Evolutionary conservation across 1,140 invertebrate genomes (phyloP).

Genomic region (Drosophila tani): DNA sequence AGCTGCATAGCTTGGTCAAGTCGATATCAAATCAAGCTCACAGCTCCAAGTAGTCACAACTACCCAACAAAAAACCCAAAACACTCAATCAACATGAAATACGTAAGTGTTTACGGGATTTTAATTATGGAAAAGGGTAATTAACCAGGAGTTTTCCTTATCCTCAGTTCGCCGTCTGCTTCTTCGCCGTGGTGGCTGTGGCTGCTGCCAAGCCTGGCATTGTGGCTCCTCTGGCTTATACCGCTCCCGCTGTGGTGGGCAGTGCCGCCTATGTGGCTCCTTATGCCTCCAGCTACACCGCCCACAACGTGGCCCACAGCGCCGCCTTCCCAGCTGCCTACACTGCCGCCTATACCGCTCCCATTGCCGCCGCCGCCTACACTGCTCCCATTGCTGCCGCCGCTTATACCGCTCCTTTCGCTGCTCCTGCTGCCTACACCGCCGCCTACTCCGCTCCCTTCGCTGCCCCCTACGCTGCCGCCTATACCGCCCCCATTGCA

Average conservation of each 20-base stretch:
- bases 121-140: background rate
- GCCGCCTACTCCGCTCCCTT: constrained; percentile 39
- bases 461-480: constrained; percentile 76
- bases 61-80: constrained; percentile 25
- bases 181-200: constrained; percentile 75
- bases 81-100: constrained; percentile 75
- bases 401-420: constrained; percentile 64
- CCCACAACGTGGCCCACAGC: constrained; percentile 69
- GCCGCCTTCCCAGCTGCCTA: constrained; percentile 80
- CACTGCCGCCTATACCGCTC: constrained; percentile 50
- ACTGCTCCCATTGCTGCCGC: constrained; percentile 70
- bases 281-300: constrained; percentile 83
- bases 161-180: constrained; percentile 70
- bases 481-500: constrained; percentile 56
- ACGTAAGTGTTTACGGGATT: constrained; percentile 60
- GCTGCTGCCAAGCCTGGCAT: constrained; percentile 74
- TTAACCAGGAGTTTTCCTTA: background rate
- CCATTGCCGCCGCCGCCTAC: constrained; percentile 29
- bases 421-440: constrained; percentile 67
- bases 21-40: constrained; percentile 66
- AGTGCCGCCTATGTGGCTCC: constrained; percentile 86
- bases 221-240: constrained; percentile 82
- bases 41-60: constrained; percentile 63
- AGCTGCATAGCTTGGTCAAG: constrained; percentile 12
- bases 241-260: constrained; percentile 68